A percentile compares a stretch with the other conserved stretches of the same genome.
Conservation (phyloP, 2,797 vertebrate genomes). For the Sebastes hubbsi region DNA sequence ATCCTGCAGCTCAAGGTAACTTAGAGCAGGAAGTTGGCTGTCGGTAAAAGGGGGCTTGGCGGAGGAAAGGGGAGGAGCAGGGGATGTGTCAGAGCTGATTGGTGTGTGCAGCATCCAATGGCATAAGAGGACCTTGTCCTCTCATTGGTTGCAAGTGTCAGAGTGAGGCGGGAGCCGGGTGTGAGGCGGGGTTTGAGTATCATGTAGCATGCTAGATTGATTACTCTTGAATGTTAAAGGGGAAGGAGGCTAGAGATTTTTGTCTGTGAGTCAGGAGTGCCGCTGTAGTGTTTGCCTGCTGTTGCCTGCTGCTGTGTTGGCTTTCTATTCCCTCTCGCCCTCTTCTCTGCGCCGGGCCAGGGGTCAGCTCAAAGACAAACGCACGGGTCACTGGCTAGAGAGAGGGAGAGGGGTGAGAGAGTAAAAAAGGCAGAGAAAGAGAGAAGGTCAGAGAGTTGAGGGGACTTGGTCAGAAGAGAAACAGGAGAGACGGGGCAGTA, state of each 20-base stretch:
- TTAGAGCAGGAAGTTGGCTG: conserved; percentile 97
- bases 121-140: conserved; percentile 47
- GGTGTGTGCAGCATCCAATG: conserved; percentile 82
- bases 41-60: conserved; percentile 83
- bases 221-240: conserved; percentile 96
- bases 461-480: conserved; percentile 66
- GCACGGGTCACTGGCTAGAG: conserved; percentile 70
- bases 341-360: conserved; percentile 76
- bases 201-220: conserved; percentile 96
- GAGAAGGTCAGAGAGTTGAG: conserved; percentile 68
- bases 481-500: conserved; percentile 68
- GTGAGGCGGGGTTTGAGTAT: conserved; percentile 85
- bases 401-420: conserved; percentile 40
- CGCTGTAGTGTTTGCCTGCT: conserved; percentile 82
- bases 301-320: conserved; percentile 64
- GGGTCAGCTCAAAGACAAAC: conserved; percentile 96
- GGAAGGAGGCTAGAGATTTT: conserved; percentile 91
- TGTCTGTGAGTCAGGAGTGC: conserved; percentile 85
- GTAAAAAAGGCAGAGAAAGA: conserved; percentile 31
- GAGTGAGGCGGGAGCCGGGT: conserved; percentile 64
- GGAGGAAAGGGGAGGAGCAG: conserved; percentile 69
- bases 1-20: conserved; percentile 99
- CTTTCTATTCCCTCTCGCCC: conserved; percentile 49
- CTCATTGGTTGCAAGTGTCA: conserved; percentile 77
- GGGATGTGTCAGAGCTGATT: conserved; percentile 80